Percentiles rank a stretch among this genome's conserved stretches.
Conservation (phyloP, 2,888 invertebrate genomes). For the Drosophila barbarae region DNA sequence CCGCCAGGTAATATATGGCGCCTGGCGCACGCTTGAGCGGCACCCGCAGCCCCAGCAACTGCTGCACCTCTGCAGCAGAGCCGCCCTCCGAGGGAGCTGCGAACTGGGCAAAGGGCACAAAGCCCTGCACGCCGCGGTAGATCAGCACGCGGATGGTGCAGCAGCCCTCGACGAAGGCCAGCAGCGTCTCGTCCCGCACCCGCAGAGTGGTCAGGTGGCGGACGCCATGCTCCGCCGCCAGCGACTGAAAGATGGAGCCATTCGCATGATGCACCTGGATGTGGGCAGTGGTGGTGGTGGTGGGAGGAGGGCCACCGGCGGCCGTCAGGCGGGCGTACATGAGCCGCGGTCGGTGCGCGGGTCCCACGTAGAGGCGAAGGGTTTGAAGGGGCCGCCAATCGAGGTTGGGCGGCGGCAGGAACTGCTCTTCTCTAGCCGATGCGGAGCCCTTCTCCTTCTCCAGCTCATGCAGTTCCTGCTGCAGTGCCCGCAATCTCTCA, state of each 20-base stretch:
- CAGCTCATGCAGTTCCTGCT: slow-evolving; percentile 40
- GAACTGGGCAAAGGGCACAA: slow-evolving; percentile 73
- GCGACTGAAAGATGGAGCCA: slow-evolving; percentile 81
- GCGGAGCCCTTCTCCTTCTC: slow-evolving; percentile 11
- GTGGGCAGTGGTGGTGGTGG: slow-evolving; percentile 72
- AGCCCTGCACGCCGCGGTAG: slow-evolving; percentile 79
- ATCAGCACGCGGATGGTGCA: slow-evolving; percentile 65
- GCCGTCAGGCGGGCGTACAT: slow-evolving; percentile 54
- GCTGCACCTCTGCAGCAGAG: slow-evolving; percentile 35
- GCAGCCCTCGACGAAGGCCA: slow-evolving; percentile 80
- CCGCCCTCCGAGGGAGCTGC: neutral
- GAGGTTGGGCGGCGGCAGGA: neutral
- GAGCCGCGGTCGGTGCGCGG: slow-evolving; percentile 14
- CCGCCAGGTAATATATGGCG: slow-evolving; percentile 55
- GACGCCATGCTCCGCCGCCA: slow-evolving; percentile 80
- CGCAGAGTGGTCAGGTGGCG: slow-evolving; percentile 78
- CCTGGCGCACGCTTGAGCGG: slow-evolving; percentile 38
- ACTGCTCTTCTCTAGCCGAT: slow-evolving; percentile 9
- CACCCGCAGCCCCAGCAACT: slow-evolving; percentile 57
- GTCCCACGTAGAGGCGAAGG: slow-evolving; percentile 51
- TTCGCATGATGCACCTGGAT: slow-evolving; percentile 78
- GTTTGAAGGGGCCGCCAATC: slow-evolving; percentile 46
- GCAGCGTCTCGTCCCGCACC: slow-evolving; percentile 81
- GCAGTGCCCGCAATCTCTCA: slow-evolving; percentile 59
- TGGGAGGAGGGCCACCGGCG: slow-evolving; percentile 46